Evolutionary conservation across 35 echinoderm and acorn worm species (phyloP).

Genomic region (Eucidaris tribuloides): DNA sequence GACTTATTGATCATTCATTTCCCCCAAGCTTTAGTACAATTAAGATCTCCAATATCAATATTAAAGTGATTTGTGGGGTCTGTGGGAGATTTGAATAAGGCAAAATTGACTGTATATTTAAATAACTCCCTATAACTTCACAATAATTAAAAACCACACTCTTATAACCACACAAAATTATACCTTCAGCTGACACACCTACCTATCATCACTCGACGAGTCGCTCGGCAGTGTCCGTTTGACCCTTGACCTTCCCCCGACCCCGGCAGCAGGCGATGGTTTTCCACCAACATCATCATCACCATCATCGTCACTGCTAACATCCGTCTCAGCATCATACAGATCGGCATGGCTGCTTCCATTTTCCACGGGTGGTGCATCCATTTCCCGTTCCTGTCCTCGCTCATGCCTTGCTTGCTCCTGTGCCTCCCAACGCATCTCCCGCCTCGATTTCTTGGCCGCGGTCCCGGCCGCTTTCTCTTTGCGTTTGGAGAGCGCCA

Average conservation of each 20-base stretch:
- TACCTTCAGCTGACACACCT: neutral
- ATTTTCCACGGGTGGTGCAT: neutral
- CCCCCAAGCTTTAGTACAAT: neutral
- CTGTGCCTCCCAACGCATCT: neutral
- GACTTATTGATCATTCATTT: too few relatives aligned
- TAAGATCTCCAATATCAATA: neutral
- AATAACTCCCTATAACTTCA: neutral
- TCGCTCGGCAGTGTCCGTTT: constrained; percentile 71
- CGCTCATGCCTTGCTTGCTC: neutral
- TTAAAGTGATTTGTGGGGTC: neutral
- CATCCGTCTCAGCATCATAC: neutral
- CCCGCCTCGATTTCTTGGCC: constrained; percentile 20
- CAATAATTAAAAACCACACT: neutral
- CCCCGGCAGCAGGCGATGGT: neutral
- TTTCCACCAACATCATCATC: neutral
- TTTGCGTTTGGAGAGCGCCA: constrained; percentile 38
- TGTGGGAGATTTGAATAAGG: neutral
- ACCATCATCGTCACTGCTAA: constrained; percentile 21
- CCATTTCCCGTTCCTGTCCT: neutral
- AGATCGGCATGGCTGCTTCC: constrained; percentile 20
- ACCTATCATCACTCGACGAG: constrained; percentile 62
- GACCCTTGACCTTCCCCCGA: constrained; percentile 42
- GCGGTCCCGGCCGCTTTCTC: constrained; percentile 55
- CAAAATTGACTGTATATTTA: neutral
- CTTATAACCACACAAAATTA: too few relatives aligned